These are phyloP conservation scores for Drosophila paulistorum DNA, from an alignment of 1,140 invertebrate species.

Conservation along the genomic window DNA sequence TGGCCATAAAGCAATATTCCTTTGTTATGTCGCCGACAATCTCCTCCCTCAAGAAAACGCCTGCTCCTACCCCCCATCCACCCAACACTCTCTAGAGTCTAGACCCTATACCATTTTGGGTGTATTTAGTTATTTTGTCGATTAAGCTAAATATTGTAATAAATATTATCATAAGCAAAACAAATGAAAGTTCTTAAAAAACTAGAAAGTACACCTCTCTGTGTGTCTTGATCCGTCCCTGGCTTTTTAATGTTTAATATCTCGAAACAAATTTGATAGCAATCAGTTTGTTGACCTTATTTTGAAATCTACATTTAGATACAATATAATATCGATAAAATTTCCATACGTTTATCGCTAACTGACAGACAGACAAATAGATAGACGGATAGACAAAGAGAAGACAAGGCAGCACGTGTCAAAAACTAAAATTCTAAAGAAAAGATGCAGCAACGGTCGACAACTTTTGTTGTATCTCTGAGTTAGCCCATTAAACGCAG, in stretches of 20 bases:
- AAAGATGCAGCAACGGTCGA: background rate
- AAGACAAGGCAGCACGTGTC: constrained; percentile 1
- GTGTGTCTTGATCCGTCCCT: background rate
- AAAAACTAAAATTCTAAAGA: background rate
- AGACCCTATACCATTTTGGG: too few relatives aligned
- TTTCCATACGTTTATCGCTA: background rate
- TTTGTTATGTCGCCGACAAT: constrained; percentile 16
- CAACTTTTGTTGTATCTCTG: background rate
- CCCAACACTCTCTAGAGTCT: too few relatives aligned
- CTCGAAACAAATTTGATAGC: background rate
- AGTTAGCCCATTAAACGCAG: background rate
- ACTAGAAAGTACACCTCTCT: too few relatives aligned
- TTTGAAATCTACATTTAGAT: background rate
- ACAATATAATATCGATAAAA: background rate
- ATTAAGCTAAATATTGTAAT: too few relatives aligned
- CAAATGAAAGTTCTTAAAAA: too few relatives aligned
- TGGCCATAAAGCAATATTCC: constrained; percentile 16
- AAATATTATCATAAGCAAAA: too few relatives aligned
- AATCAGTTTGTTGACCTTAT: constrained; percentile 12
- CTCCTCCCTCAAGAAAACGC: background rate
- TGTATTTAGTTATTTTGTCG: too few relatives aligned
- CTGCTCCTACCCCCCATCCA: too few relatives aligned
- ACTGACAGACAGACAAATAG: background rate
- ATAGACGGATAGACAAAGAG: background rate
- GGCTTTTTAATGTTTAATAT: background rate